Evolutionary conservation across 2,113 vertebrate genomes (phyloP), one percentile per base, ranked within the genome.

Genomic region (Oplegnathus fasciatus): DNA sequence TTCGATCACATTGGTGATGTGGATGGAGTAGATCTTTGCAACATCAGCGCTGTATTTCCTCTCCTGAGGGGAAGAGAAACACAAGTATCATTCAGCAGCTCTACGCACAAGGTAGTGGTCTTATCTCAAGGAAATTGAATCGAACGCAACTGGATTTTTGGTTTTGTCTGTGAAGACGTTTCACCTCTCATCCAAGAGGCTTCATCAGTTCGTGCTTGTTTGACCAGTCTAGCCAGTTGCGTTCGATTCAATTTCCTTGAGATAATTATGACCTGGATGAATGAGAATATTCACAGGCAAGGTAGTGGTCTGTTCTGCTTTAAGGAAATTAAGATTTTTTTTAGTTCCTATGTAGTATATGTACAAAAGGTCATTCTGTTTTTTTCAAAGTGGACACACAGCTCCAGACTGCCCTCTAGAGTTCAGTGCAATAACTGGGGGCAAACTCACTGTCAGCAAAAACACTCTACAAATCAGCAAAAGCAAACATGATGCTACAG

Each of bases 11-110:
- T 99, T 99, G 88, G 96, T 97, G 93, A 99, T 82, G 1, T 96
- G 96, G 94, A 99, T 57, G n/a, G 96, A 97, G 92, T 97, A 99
- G 86, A 99, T 96, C 91, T 97, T 99, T 84, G 97, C 98, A 20
- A 96, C 86, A 1, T 99, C 97, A 0, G 71, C 83, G 28, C 96
- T 97, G 89, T 97, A 97, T 55, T 93, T 95, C 58, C 95, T 96
- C 66, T 96, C 96, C 98, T 98, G 90, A 44, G 90, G 90, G 89
- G 22, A 40, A 0, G 8, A 77, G 30, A 75, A 67, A 78, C 11
- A 32, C 5, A 18, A 66, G 24, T n/a, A 3, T 62, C 4, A 75
- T 28, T 75, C 52, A 40, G 8, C 24, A 28, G 61, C 26, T 78
- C 2, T 2, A 44, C 13, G 69, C 11, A 24, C 3, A 22, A 6